Percentiles rank a stretch among this genome's conserved stretches.
Evolutionary conservation across 2,113 vertebrate genomes (phyloP).

Genomic region (Cyanoderma ruficeps): DNA sequence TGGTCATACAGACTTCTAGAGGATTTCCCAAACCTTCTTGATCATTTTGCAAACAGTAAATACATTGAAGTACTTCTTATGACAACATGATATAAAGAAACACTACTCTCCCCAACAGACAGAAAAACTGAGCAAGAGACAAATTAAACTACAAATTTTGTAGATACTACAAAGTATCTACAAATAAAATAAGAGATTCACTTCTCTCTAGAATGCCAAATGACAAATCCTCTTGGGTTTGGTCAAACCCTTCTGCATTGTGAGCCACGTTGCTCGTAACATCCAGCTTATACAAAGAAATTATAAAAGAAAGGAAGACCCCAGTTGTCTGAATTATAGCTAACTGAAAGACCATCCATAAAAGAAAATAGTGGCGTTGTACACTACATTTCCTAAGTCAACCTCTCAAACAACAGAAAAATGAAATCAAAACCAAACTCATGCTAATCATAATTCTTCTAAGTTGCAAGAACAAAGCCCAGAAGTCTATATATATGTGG

Average conservation of each 20-base stretch:
- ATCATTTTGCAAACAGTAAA: background rate
- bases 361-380: background rate
- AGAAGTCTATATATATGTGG: background rate
- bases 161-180: background rate
- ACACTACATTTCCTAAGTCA: background rate
- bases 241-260: background rate
- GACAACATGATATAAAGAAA: background rate
- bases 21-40: background rate
- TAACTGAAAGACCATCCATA: background rate
- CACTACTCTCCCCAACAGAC: fast-evolving
- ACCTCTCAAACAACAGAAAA: background rate
- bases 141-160: background rate
- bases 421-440: background rate
- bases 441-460: background rate
- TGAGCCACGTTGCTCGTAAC: background rate
- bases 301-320: background rate
- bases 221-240: background rate
- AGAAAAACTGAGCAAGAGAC: background rate
- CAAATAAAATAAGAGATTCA: background rate
- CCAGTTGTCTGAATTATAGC: background rate
- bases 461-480: background rate
- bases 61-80: background rate
- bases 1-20: background rate
- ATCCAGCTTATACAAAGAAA: background rate
- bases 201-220: background rate